Conservation (phyloP, 2,888 invertebrate genomes). For the Philaethria dido region DNA sequence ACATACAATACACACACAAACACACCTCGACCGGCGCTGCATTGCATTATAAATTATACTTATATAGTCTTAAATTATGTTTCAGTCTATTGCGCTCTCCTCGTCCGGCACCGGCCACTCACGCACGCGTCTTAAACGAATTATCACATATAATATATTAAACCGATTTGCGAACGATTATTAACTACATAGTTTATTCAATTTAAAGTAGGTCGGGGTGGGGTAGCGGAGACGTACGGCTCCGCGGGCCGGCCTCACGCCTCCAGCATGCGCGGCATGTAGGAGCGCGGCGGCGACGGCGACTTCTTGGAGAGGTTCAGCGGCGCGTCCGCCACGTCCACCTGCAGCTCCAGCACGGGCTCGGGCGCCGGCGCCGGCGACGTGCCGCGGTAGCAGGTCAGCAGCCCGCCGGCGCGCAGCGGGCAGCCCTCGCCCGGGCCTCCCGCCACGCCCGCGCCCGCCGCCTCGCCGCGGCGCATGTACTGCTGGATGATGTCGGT, state of each 20-base stretch:
- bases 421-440: conserved; percentile 74
- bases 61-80: conserved; percentile 84
- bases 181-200: conserved; percentile 76
- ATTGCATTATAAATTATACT: conserved; percentile 86
- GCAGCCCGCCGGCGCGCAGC: conserved; percentile 65
- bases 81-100: conserved; percentile 85
- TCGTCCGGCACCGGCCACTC: conserved; percentile 83
- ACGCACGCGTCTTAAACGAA: conserved; percentile 82
- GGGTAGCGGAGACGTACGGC: conserved; percentile 78
- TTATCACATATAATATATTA: conserved; percentile 89
- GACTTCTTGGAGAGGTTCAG: conserved; percentile 95
- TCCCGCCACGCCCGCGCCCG: conserved; percentile 58
- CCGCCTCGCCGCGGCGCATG: conserved; percentile 90
- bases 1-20: conserved; percentile 85
- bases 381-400: conserved; percentile 68
- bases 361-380: conserved; percentile 79
- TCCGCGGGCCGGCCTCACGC: conserved; percentile 85
- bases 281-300: conserved; percentile 84
- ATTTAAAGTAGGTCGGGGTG: conserved; percentile 82
- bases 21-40: conserved; percentile 86
- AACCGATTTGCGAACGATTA: conserved; percentile 84
- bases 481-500: conserved; percentile 96
- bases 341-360: conserved; percentile 84
- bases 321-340: conserved; percentile 94
- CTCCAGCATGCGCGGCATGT: conserved; percentile 86